Evolutionary conservation across 2,797 vertebrate species (phyloP).

Genomic region (Salarias fasciatus): DNA sequence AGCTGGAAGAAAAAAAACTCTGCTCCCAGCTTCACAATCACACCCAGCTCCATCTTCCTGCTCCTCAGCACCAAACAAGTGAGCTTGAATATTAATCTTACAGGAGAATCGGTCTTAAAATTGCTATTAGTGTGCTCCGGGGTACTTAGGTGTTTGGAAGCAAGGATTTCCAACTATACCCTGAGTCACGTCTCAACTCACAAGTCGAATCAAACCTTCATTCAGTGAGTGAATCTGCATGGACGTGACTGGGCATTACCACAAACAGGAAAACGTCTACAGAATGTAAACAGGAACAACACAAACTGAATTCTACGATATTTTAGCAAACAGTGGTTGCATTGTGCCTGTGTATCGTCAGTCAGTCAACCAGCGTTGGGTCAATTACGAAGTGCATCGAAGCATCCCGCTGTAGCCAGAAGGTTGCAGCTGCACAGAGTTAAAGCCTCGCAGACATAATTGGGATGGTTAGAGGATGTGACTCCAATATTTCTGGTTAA

Average conservation of each 20-base stretch:
- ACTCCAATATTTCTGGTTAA: slow-evolving; percentile 30
- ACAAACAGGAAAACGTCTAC: background rate
- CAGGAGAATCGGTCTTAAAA: slow-evolving; percentile 1
- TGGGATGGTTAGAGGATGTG: slow-evolving; percentile 35
- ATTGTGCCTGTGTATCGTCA: slow-evolving; percentile 13
- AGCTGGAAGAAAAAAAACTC: background rate
- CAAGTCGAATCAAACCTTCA: too few relatives aligned
- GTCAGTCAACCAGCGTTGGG: slow-evolving; percentile 27
- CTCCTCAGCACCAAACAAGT: slow-evolving; percentile 2
- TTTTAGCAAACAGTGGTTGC: slow-evolving; percentile 16
- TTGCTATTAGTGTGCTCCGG: slow-evolving; percentile 8
- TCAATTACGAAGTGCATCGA: slow-evolving; percentile 49
- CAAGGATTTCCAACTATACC: too few relatives aligned
- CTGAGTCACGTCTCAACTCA: too few relatives aligned
- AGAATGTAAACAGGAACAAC: background rate
- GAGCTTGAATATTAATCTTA: slow-evolving; percentile 8
- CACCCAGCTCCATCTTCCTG: background rate
- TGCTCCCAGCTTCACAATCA: background rate
- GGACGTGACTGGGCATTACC: background rate
- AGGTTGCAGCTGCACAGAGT: slow-evolving; percentile 31
- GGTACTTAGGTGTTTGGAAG: background rate
- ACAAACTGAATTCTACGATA: slow-evolving; percentile 1
- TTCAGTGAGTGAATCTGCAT: background rate
- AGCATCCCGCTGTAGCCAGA: slow-evolving; percentile 38
- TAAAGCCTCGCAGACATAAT: slow-evolving; percentile 49